Conservation (phyloP, 2,888 invertebrate genomes). For the Julus scandinavius region DNA sequence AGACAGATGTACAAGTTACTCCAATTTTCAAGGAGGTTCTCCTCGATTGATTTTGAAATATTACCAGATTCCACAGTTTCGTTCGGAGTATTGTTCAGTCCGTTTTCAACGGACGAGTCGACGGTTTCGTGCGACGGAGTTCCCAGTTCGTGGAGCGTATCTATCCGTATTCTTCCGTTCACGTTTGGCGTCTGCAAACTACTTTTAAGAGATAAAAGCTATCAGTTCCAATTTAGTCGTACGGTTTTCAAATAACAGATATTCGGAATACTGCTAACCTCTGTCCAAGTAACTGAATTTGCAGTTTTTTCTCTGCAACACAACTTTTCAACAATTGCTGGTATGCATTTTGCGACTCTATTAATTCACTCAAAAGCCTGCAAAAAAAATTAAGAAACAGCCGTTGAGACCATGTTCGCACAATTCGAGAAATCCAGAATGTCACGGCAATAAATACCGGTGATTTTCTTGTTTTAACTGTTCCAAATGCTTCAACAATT, state of each 20-base stretch:
- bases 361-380: slow-evolving; percentile 78
- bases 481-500: slow-evolving; percentile 54
- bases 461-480: slow-evolving; percentile 58
- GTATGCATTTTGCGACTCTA: slow-evolving; percentile 80
- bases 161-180: slow-evolving; percentile 48
- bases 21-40: background rate
- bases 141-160: slow-evolving; percentile 36
- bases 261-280: slow-evolving; percentile 35
- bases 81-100: background rate
- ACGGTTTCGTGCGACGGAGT: background rate
- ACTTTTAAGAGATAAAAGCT: background rate
- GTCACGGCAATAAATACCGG: slow-evolving; percentile 21
- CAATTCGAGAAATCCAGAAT: background rate
- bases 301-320: slow-evolving; percentile 76
- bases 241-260: background rate
- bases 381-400: slow-evolving; percentile 58
- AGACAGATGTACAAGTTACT: background rate
- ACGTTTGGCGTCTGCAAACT: slow-evolving; percentile 19
- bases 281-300: slow-evolving; percentile 71
- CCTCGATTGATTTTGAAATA: background rate
- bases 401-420: background rate
- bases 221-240: background rate
- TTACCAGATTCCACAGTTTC: slow-evolving; percentile 1
- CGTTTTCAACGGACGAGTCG: background rate
- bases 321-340: slow-evolving; percentile 77